A percentile compares a stretch with the other conserved stretches of the same genome.
Conservation (phyloP, 2,113 vertebrate species). For the Coptodon rendalli region DNA sequence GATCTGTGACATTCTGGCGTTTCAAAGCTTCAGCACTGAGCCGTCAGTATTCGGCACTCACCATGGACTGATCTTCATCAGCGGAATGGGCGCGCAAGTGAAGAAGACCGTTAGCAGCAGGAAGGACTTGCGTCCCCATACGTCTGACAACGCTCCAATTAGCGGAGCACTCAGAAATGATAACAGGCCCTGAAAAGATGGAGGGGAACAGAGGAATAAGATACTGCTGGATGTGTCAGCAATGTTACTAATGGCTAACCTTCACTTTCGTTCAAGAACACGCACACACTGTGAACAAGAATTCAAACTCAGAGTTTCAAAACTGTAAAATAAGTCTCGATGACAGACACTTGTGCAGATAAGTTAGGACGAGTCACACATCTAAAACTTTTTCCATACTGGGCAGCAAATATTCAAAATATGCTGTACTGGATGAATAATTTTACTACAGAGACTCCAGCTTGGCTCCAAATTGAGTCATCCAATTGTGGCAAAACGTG, state of each 20-base stretch:
- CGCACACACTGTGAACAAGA: background rate
- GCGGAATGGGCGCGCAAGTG: slow-evolving; percentile 92
- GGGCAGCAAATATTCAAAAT: background rate
- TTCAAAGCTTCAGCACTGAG: background rate
- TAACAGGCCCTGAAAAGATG: slow-evolving; percentile 79
- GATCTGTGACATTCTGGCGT: background rate
- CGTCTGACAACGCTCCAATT: slow-evolving; percentile 93
- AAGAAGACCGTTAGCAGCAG: slow-evolving; percentile 95
- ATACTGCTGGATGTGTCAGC: background rate
- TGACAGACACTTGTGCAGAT: background rate
- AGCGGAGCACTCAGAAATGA: slow-evolving; percentile 94
- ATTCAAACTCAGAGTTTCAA: background rate
- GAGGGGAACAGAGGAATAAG: background rate
- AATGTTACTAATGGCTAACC: background rate
- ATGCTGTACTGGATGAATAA: background rate
- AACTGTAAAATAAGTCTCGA: background rate
- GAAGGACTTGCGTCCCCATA: slow-evolving; percentile 96
- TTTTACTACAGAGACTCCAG: background rate
- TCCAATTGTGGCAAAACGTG: background rate
- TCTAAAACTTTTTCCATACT: background rate
- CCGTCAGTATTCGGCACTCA: slow-evolving; percentile 53
- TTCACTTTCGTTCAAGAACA: background rate
- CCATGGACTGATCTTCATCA: slow-evolving; percentile 96
- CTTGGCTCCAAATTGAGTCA: background rate
- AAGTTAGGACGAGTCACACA: background rate